A percentile compares a stretch with the other conserved stretches of the same genome.
Conservation (phyloP, 2,888 invertebrate species). For the Reticulitermes lucifugus region DNA sequence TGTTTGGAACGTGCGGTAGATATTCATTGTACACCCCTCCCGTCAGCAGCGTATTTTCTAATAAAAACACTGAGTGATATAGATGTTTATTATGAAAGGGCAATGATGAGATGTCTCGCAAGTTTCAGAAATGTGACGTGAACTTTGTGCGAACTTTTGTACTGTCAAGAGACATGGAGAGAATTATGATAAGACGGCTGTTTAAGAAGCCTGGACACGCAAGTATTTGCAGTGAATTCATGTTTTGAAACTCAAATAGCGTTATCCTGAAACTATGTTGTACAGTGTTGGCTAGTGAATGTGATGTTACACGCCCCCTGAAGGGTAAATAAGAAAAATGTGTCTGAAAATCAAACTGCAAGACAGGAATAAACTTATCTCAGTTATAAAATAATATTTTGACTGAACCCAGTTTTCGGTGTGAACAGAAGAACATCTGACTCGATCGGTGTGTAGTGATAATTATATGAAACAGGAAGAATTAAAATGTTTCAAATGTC, state of each 20-base stretch:
- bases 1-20: constrained; percentile 5
- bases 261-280: neutral
- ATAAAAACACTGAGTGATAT: neutral
- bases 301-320: constrained; percentile 16
- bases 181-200: neutral
- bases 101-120: neutral
- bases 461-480: neutral
- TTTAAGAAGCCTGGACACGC: neutral
- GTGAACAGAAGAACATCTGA: constrained; percentile 1
- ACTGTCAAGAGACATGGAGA: neutral
- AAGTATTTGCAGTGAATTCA: neutral
- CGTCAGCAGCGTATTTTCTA: neutral
- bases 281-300: constrained; percentile 10
- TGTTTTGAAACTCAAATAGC: neutral
- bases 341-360: neutral
- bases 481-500: constrained; percentile 5
- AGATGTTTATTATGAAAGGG: neutral
- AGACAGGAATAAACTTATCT: neutral
- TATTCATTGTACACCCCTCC: neutral
- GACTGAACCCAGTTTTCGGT: neutral
- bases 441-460: neutral
- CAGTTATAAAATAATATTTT: constrained; percentile 1
- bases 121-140: constrained; percentile 1
- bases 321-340: neutral
- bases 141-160: neutral